Percentiles rank a stretch among this genome's conserved stretches.
These are phyloP conservation scores for Pipistrellus pygmaeus DNA, from an alignment of 2,797 vertebrate genomes.

Conservation along the genomic window DNA sequence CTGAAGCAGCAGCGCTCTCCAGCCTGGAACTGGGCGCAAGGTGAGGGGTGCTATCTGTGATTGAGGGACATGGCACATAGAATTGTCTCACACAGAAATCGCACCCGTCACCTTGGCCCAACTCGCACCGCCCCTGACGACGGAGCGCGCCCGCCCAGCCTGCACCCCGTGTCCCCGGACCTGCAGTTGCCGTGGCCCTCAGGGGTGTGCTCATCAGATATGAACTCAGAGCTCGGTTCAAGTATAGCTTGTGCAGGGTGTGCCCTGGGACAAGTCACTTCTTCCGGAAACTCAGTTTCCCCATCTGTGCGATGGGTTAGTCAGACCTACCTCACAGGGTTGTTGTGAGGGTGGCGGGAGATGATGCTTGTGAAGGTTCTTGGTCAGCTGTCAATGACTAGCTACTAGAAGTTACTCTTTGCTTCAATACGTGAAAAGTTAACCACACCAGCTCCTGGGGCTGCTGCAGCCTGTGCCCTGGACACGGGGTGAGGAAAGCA, in stretches of 20 bases:
- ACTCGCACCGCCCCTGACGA: background rate
- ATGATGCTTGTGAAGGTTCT: background rate
- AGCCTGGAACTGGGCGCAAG: constrained; percentile 68
- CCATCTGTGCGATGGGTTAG: background rate
- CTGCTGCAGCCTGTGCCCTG: accelerated
- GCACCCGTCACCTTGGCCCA: constrained; percentile 83
- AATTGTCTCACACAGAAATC: constrained; percentile 85
- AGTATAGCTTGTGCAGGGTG: accelerated
- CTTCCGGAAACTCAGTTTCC: background rate
- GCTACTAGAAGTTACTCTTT: background rate
- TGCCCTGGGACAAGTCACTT: background rate
- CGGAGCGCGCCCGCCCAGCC: background rate
- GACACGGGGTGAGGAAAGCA: background rate
- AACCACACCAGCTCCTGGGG: accelerated
- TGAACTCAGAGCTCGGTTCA: background rate
- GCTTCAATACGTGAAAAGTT: background rate
- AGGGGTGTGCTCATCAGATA: accelerated
- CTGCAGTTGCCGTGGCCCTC: background rate
- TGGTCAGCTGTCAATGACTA: background rate
- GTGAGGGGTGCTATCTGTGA: constrained; percentile 84
- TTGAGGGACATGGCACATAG: constrained; percentile 78
- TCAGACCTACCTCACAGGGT: constrained; percentile 24
- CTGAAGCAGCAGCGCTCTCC: background rate
- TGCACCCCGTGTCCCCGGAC: background rate
- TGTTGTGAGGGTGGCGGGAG: background rate